Conservation (phyloP, 92 coral and sea anemone species). For the Parazoanthus swiftii region DNA sequence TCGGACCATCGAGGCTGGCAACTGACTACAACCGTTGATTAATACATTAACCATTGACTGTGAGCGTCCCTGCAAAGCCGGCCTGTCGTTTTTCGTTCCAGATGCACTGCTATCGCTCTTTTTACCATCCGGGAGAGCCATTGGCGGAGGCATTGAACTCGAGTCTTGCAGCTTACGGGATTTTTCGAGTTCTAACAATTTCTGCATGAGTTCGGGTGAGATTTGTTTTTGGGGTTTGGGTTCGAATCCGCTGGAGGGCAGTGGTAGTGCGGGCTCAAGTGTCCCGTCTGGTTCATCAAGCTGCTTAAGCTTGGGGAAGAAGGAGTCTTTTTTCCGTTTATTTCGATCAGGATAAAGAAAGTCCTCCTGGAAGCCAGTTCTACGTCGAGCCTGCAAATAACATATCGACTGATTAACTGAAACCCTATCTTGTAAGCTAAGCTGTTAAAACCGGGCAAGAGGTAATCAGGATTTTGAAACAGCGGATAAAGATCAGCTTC, state of each 20-base stretch:
- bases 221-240: constrained; percentile 69
- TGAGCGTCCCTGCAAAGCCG: constrained; percentile 36
- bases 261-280: constrained; percentile 54
- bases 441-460: too few species aligned
- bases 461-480: background rate
- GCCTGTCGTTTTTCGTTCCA: constrained; percentile 15
- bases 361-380: constrained; percentile 92
- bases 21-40: constrained; percentile 45
- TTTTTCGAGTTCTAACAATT: constrained; percentile 87
- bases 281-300: constrained; percentile 59
- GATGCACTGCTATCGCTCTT: constrained; percentile 25
- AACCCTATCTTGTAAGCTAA: background rate
- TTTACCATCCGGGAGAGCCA: constrained; percentile 33
- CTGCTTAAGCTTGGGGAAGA: constrained; percentile 67
- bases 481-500: background rate
- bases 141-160: constrained; percentile 50
- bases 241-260: constrained; percentile 53
- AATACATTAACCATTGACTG: constrained; percentile 59
- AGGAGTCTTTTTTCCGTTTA: constrained; percentile 72
- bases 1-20: constrained; percentile 78
- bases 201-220: constrained; percentile 94
- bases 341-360: constrained; percentile 80
- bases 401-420: background rate
- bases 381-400: constrained; percentile 81
- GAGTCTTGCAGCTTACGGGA: constrained; percentile 73